Conservation (phyloP, 1,140 invertebrate genomes). For the Bemisia tabaci region DNA sequence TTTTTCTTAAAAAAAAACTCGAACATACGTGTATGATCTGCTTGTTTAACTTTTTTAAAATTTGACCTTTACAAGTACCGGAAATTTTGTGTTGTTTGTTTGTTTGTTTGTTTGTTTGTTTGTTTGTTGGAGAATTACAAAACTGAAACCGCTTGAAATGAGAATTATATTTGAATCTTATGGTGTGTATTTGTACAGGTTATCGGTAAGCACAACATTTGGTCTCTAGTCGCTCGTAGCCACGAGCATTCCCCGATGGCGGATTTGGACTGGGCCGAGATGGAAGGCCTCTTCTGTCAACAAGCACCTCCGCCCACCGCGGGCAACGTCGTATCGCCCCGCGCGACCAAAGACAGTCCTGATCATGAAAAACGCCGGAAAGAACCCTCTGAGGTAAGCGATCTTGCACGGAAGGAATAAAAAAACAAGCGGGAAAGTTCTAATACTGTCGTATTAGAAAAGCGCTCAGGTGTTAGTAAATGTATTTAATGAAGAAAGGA, state of each 20-base stretch:
- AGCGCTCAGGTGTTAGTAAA: too few species aligned
- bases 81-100: too few species aligned
- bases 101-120: too few species aligned
- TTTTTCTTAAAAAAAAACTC: too few species aligned
- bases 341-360: conserved; percentile 10
- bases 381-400: conserved; percentile 44
- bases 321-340: conserved; percentile 30
- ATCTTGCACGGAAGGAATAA: too few species aligned
- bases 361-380: conserved; percentile 42
- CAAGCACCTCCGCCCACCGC: conserved; percentile 47
- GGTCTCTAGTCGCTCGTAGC: conserved; percentile 73
- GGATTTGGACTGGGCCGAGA: conserved; percentile 77
- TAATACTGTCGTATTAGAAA: too few species aligned
- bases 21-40: too few species aligned
- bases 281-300: conserved; percentile 84
- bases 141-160: background rate
- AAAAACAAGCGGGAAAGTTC: too few species aligned
- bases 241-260: conserved; percentile 65
- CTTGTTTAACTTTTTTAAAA: too few species aligned
- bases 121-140: too few species aligned
- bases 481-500: too few species aligned
- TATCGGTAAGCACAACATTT: conserved; percentile 77
- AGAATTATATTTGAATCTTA: background rate
- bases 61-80: too few species aligned
- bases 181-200: conserved; percentile 43